Evolutionary conservation across 2,113 vertebrate species (phyloP).

Genomic region (Chaetura pelagica): DNA sequence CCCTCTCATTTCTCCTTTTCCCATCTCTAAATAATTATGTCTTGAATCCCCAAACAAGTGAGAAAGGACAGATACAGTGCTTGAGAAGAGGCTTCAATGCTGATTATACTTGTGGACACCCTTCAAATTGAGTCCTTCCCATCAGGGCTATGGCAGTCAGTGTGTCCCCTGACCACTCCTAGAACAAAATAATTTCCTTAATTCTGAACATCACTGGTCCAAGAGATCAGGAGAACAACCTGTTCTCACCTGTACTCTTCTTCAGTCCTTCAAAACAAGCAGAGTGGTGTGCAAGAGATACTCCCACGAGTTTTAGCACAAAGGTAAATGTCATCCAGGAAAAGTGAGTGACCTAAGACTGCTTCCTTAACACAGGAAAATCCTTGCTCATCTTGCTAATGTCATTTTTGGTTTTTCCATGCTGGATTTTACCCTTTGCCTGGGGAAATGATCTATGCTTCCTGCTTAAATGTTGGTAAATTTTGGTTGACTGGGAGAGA

Average conservation of each 20-base stretch:
- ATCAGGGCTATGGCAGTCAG: too few relatives aligned
- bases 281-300: background rate
- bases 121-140: background rate
- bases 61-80: background rate
- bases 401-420: background rate
- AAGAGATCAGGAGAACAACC: background rate
- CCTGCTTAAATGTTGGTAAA: background rate
- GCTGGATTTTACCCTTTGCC: background rate
- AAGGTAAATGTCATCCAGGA: background rate
- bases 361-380: background rate
- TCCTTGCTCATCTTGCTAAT: background rate
- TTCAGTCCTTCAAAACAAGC: background rate
- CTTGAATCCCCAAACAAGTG: background rate
- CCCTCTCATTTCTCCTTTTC: rapidly evolving
- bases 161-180: too few relatives aligned
- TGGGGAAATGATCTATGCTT: background rate
- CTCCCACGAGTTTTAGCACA: background rate
- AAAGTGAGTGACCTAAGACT: background rate
- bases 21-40: too few relatives aligned
- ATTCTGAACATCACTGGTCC: background rate
- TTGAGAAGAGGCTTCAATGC: background rate
- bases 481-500: background rate
- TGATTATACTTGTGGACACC: background rate
- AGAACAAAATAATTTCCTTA: background rate
- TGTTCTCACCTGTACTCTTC: background rate